Percentiles rank a stretch among this genome's conserved stretches.
Conservation (phyloP, 2,113 vertebrate species). For the Mesocricetus auratus region DNA sequence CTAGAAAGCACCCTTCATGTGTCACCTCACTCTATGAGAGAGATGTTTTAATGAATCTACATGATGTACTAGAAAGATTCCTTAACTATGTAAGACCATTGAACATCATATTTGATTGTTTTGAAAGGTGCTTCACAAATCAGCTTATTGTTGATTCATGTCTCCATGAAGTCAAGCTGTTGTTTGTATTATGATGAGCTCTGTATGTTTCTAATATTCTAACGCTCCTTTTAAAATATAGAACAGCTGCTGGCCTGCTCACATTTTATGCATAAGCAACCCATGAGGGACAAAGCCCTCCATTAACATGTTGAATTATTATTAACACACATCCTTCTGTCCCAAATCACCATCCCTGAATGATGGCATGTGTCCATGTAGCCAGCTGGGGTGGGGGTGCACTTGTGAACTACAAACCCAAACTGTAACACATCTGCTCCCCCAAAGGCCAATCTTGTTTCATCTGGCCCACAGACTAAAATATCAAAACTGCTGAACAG, state of each 20-base stretch:
- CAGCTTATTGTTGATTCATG: conserved; percentile 86
- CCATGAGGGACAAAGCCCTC: conserved; percentile 86
- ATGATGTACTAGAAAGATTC: conserved; percentile 72
- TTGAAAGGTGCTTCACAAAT: conserved; percentile 84
- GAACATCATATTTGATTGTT: conserved; percentile 85
- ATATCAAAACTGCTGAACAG: conserved; percentile 82
- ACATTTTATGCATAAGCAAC: conserved; percentile 85
- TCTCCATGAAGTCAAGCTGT: conserved; percentile 85
- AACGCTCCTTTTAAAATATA: conserved; percentile 86
- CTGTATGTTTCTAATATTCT: conserved; percentile 85
- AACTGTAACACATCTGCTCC: conserved; percentile 86
- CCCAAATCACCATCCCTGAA: conserved; percentile 86
- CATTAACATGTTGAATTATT: conserved; percentile 87
- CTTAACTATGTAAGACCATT: conserved; percentile 82
- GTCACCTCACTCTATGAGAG: not conserved
- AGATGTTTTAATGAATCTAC: conserved; percentile 72
- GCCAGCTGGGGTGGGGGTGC: conserved; percentile 87
- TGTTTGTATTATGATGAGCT: conserved; percentile 87
- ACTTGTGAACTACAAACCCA: conserved; percentile 85
- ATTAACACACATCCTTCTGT: conserved; percentile 89
- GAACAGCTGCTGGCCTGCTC: conserved; percentile 87
- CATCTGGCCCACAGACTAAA: conserved; percentile 87
- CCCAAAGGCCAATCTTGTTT: conserved; percentile 81
- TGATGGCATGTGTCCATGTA: conserved; percentile 86
- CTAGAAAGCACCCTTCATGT: conserved; percentile 3